Evolutionary conservation across 2,113 vertebrate genomes (phyloP).

Genomic region (Crotalus tigris): DNA sequence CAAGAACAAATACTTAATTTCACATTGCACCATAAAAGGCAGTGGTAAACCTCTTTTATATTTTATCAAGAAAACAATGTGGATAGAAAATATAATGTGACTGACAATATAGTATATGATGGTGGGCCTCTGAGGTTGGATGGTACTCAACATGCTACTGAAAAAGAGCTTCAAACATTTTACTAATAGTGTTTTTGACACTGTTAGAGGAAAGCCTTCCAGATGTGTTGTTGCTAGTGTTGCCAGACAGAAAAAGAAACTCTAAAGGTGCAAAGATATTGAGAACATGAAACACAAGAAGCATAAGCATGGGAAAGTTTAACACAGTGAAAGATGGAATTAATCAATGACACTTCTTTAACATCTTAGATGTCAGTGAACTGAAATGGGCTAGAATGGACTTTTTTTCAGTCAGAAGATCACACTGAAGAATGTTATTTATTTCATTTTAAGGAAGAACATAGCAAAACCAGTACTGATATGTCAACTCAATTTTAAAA

Average conservation of each 20-base stretch:
- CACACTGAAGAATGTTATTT: not conserved
- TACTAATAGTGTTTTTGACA: not conserved
- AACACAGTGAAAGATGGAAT: not conserved
- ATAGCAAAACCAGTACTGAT: not conserved
- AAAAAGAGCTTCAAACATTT: not conserved
- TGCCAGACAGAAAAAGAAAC: not conserved
- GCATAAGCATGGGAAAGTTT: not conserved
- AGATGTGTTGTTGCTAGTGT: not conserved
- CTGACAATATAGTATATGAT: not conserved
- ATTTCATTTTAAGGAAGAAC: not conserved
- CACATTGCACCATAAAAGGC: not conserved
- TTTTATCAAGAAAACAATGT: not conserved
- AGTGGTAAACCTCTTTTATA: not conserved
- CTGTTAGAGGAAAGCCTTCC: not conserved
- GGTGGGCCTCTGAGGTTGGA: not conserved
- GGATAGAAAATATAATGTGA: not conserved
- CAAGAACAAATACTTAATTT: not conserved
- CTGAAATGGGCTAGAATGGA: not conserved
- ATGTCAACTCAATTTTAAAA: not conserved
- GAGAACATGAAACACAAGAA: not conserved
- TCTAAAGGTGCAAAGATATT: not conserved
- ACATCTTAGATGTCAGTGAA: not conserved
- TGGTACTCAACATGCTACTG: not conserved
- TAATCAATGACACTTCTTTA: not conserved
- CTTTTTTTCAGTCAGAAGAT: not conserved